These are phyloP conservation scores for Listronotus bonariensis DNA, from an alignment of 1,140 invertebrate genomes.

Conservation along the genomic window DNA sequence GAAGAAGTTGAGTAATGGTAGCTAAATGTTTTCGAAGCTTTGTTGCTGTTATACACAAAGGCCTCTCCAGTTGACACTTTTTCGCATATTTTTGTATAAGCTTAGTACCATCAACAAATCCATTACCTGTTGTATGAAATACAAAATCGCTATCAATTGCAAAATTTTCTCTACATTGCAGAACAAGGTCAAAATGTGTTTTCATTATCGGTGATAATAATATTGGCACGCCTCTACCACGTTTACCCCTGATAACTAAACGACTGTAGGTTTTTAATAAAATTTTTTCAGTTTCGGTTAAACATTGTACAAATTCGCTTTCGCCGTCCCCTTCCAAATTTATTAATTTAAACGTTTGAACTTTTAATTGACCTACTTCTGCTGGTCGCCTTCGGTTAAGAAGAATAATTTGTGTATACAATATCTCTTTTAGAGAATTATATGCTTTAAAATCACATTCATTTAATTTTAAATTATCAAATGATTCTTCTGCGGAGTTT, in stretches of 20 bases:
- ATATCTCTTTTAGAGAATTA: constrained; percentile 2
- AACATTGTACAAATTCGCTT: constrained; percentile 6
- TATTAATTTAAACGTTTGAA: constrained; percentile 7
- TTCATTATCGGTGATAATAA: constrained; percentile 6
- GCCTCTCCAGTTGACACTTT: background rate
- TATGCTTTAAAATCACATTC: background rate
- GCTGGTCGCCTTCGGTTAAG: constrained; percentile 6
- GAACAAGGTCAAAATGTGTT: background rate
- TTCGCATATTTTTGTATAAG: constrained; percentile 6
- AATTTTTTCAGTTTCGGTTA: constrained; percentile 4
- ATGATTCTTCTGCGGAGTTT: constrained; percentile 5
- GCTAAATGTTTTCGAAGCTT: constrained; percentile 6
- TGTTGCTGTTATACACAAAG: constrained; percentile 1
- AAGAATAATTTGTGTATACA: constrained; percentile 6
- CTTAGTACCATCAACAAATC: constrained; percentile 5
- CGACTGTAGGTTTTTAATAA: constrained; percentile 7
- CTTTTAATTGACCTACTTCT: constrained; percentile 1
- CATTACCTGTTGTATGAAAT: constrained; percentile 6
- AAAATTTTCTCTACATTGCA: constrained; percentile 5
- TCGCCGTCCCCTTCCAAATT: background rate
- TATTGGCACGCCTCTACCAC: constrained; percentile 3
- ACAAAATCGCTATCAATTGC: constrained; percentile 7
- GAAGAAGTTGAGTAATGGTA: constrained; percentile 6
- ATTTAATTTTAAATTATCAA: constrained; percentile 4
- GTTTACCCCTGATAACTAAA: constrained; percentile 3